These are phyloP conservation scores for Melikaiella ostensackeni DNA, from an alignment of 2,888 invertebrate species.

Conservation along the genomic window DNA sequence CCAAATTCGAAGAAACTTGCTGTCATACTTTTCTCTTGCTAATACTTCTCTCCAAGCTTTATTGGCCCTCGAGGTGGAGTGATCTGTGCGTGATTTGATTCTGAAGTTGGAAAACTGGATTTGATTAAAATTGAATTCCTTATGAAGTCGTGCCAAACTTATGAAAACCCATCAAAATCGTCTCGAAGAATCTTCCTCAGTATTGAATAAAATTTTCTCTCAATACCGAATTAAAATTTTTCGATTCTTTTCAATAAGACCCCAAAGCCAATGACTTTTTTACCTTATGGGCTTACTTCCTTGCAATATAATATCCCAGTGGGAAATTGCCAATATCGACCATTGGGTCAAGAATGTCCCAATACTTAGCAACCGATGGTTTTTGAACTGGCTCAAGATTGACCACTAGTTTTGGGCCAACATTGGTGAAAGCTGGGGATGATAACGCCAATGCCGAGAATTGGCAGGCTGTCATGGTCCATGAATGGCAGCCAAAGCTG, in stretches of 20 bases:
- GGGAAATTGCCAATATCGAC: no score
- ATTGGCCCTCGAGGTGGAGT: background rate
- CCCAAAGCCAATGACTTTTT: background rate
- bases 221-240: constrained; percentile 4
- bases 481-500: no score
- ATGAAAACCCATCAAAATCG: background rate
- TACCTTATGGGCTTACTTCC: background rate
- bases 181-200: background rate
- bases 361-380: no score
- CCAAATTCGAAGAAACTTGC: background rate
- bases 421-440: no score
- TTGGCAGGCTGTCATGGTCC: no score
- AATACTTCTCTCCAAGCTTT: constrained; percentile 5
- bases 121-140: constrained; percentile 24
- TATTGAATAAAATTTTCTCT: background rate
- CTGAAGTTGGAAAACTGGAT: constrained; percentile 12
- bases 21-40: no score
- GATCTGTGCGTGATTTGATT: constrained; percentile 14
- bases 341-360: no score
- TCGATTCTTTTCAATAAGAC: background rate
- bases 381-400: no score
- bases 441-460: no score
- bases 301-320: background rate
- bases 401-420: no score
- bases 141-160: background rate